These are phyloP conservation scores for Genyomyrus donnyi DNA, from an alignment of 2,113 vertebrate genomes.

Conservation along the genomic window DNA sequence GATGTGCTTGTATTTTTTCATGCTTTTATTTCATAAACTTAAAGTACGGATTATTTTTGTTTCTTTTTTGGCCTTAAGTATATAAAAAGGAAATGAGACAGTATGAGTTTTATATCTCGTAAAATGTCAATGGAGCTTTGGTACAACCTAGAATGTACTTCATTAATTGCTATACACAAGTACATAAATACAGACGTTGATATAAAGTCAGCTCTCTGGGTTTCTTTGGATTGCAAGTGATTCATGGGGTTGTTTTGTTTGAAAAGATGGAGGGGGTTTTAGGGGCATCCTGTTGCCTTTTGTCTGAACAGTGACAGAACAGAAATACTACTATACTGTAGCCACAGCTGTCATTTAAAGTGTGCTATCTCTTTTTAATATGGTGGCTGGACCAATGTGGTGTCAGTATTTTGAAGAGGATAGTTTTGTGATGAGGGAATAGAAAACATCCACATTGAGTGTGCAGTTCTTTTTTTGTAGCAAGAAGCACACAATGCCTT, in stretches of 20 bases:
- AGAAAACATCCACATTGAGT: neutral
- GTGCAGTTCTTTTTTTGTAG: neutral
- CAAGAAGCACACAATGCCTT: slow-evolving; percentile 29
- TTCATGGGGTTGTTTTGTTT: slow-evolving; percentile 62
- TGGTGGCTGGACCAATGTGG: slow-evolving; percentile 30
- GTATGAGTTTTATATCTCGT: neutral
- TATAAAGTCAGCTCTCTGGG: slow-evolving; percentile 55
- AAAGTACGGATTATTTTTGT: neutral
- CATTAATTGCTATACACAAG: slow-evolving; percentile 38
- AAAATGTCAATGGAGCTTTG: neutral
- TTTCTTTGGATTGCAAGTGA: slow-evolving; percentile 60
- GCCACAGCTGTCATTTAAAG: slow-evolving; percentile 42
- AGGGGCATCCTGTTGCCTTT: slow-evolving; percentile 56
- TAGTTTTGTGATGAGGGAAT: neutral
- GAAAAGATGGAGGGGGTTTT: slow-evolving; percentile 43
- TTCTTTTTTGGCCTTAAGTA: neutral
- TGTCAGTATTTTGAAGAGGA: slow-evolving; percentile 16
- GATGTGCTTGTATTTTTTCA: neutral
- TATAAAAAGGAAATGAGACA: neutral
- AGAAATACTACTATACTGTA: slow-evolving; percentile 44
- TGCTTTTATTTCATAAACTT: neutral
- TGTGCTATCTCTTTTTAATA: slow-evolving; percentile 30
- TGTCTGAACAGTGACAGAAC: slow-evolving; percentile 54
- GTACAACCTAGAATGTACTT: neutral
- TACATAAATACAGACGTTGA: slow-evolving; percentile 37